These are phyloP conservation scores for Marisa cornuarietis DNA, from an alignment of 1,140 invertebrate species.

Conservation along the genomic window DNA sequence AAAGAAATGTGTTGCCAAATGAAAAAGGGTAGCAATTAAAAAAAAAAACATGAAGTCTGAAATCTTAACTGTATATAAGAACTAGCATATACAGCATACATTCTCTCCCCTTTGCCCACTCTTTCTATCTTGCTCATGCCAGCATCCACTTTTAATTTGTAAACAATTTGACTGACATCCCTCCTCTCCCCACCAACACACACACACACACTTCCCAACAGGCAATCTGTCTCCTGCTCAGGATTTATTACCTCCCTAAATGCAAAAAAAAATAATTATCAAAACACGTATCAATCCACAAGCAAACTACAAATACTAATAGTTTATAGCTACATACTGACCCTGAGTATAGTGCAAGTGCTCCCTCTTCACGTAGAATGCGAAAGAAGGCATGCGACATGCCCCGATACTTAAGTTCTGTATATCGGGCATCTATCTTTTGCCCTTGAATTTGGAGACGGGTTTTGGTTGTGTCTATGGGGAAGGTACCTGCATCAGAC, in stretches of 20 bases:
- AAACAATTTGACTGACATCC: no score
- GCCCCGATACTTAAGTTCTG: constrained; percentile 84
- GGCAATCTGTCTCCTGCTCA: no score
- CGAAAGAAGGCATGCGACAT: constrained; percentile 90
- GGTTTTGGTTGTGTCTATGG: constrained; percentile 65
- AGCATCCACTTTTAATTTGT: no score
- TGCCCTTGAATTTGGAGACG: constrained; percentile 65
- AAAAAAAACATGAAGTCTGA: no score
- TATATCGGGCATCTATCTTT: constrained; percentile 75
- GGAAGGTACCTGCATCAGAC: constrained; percentile 60
- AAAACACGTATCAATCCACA: neutral
- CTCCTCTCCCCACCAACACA: no score
- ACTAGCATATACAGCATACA: no score
- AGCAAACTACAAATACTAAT: neutral
- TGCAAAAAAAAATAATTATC: neutral
- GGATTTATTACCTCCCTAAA: neutral
- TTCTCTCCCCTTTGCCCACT: no score
- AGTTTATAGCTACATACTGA: constrained; percentile 63
- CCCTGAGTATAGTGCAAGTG: constrained; percentile 84
- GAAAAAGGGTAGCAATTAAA: no score
- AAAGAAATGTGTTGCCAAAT: neutral
- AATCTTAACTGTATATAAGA: no score
- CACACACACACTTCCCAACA: neutral
- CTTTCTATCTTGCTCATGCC: no score
- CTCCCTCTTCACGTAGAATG: constrained; percentile 84